These are phyloP conservation scores for Agriopis leucophaearia DNA, from an alignment of 2,888 invertebrate genomes.

Conservation along the genomic window DNA sequence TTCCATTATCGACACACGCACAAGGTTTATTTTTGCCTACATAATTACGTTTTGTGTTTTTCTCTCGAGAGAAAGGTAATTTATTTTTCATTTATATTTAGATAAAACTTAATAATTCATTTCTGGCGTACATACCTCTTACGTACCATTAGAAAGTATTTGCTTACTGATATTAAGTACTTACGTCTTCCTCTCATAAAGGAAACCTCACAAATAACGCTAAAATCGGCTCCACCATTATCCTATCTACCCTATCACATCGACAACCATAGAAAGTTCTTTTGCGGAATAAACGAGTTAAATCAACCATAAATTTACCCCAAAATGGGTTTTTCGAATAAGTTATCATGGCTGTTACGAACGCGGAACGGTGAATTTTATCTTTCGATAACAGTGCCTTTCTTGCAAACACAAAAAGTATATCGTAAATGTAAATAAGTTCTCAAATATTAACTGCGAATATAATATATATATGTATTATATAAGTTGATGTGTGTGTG, in stretches of 20 bases:
- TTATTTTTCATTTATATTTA: neutral
- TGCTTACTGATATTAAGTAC: neutral
- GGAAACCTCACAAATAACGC: conserved; percentile 42
- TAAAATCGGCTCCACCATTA: conserved; percentile 53
- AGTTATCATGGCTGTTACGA: conserved; percentile 79
- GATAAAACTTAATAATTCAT: neutral
- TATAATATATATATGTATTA: neutral
- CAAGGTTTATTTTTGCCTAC: neutral
- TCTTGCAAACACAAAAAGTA: conserved; percentile 50
- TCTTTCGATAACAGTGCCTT: conserved; percentile 65
- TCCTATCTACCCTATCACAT: conserved; percentile 61
- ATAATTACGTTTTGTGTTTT: conserved; percentile 5
- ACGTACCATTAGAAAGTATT: too few relatives aligned
- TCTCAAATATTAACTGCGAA: neutral
- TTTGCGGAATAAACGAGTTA: conserved; percentile 74
- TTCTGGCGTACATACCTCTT: neutral
- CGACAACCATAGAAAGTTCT: conserved; percentile 64
- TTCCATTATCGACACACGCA: conserved; percentile 33
- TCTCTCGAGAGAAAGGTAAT: neutral
- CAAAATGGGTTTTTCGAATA: conserved; percentile 75
- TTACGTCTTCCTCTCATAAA: conserved; percentile 2
- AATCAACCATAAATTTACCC: conserved; percentile 77
- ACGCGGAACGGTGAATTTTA: conserved; percentile 68
- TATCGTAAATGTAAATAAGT: conserved; percentile 7
- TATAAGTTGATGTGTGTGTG: too few relatives aligned